Evolutionary conservation across 2,888 invertebrate species (phyloP).

Genomic region (Anthrax anthrax): DNA sequence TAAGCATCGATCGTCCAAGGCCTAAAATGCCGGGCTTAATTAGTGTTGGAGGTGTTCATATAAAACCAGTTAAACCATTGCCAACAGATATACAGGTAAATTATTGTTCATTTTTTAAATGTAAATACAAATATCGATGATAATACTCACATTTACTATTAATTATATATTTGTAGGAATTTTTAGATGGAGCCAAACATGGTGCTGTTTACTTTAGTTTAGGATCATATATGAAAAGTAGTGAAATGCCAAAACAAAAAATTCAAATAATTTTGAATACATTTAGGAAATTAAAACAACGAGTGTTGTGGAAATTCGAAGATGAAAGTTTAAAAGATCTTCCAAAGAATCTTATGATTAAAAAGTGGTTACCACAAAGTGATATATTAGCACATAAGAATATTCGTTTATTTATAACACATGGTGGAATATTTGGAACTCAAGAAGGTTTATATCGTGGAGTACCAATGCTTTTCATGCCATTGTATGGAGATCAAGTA

Average conservation of each 20-base stretch:
- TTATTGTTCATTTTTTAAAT: too few species aligned
- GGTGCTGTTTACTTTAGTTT: constrained; percentile 39
- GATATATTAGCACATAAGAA: constrained; percentile 37
- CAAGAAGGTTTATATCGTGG: constrained; percentile 34
- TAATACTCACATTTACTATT: background rate
- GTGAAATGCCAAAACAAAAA: constrained; percentile 31
- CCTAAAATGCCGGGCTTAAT: constrained; percentile 35
- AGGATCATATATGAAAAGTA: constrained; percentile 27
- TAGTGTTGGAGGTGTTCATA: constrained; percentile 42
- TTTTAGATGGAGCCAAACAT: constrained; percentile 30
- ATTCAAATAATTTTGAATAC: constrained; percentile 30
- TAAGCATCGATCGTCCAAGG: constrained; percentile 33
- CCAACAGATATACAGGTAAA: constrained; percentile 25
- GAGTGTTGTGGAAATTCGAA: constrained; percentile 38
- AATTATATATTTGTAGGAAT: constrained; percentile 12
- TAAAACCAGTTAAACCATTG: constrained; percentile 29
- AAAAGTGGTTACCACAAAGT: constrained; percentile 40
- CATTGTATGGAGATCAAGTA: constrained; percentile 35
- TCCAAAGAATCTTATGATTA: constrained; percentile 34
- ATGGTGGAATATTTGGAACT: constrained; percentile 34
- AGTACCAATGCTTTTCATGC: constrained; percentile 36
- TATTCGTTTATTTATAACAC: constrained; percentile 35
- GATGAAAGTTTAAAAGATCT: constrained; percentile 27
- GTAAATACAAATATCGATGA: too few species aligned
- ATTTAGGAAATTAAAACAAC: constrained; percentile 32